These are phyloP conservation scores for Ctenopoma kingsleyae DNA, from an alignment of 2,797 vertebrate species.

Conservation along the genomic window DNA sequence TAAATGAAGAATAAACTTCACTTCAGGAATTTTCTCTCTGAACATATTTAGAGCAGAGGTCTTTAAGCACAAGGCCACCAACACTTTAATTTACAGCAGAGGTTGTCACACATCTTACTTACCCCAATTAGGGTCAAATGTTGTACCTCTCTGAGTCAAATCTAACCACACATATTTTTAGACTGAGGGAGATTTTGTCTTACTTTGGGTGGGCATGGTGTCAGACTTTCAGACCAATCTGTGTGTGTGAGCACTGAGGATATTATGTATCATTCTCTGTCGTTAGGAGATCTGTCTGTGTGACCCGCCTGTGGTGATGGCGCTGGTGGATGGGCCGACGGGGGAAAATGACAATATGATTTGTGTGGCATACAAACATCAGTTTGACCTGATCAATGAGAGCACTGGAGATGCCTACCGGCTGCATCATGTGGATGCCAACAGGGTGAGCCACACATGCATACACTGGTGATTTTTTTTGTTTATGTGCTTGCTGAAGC, in stretches of 20 bases:
- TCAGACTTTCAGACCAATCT: no score
- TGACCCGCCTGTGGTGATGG: conserved; percentile 93
- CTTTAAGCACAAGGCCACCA: neutral
- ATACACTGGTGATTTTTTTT: neutral
- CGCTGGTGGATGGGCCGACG: conserved; percentile 93
- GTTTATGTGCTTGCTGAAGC: conserved; percentile 1
- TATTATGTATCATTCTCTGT: neutral
- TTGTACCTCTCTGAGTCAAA: neutral
- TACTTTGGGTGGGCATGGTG: no score
- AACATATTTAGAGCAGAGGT: neutral
- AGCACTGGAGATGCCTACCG: conserved; percentile 96
- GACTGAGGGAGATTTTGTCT: neutral
- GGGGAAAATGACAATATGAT: conserved; percentile 98
- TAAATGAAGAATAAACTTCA: neutral
- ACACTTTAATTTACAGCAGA: no score
- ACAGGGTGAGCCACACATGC: conserved; percentile 85
- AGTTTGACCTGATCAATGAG: conserved; percentile 97
- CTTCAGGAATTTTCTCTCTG: neutral
- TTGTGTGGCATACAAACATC: conserved; percentile 96
- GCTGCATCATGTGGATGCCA: conserved; percentile 94
- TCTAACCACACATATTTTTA: neutral
- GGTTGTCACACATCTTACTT: neutral
- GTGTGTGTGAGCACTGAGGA: neutral
- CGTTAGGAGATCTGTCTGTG: conserved; percentile 97
- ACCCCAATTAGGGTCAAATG: neutral